A percentile compares a stretch with the other conserved stretches of the same genome.
Evolutionary conservation across 30 jellyfish, hydroid and myxozoan species (phyloP).

Genomic region (Morbakka virulenta): DNA sequence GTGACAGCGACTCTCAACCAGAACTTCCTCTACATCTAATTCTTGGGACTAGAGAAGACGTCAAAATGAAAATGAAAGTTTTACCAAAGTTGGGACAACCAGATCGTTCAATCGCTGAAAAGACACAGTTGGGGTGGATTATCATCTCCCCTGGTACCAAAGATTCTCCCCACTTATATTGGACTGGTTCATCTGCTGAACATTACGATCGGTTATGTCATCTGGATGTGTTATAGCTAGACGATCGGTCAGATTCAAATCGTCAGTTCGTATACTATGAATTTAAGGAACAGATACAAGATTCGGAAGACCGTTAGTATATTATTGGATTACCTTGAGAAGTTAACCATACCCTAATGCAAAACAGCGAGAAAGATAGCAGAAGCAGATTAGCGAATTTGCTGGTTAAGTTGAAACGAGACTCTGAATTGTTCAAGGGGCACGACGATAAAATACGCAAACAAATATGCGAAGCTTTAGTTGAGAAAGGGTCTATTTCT

Average conservation of each 20-base stretch:
- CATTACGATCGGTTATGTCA: conserved; percentile 61
- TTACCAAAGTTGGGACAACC: no score
- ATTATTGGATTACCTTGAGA: conserved; percentile 33
- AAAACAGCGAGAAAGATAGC: conserved; percentile 27
- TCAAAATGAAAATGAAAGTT: conserved; percentile 55
- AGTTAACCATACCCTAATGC: conserved; percentile 9
- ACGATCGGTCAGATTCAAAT: conserved; percentile 62
- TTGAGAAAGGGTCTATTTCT: conserved; percentile 55
- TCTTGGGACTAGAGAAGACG: conserved; percentile 47
- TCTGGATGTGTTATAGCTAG: conserved; percentile 59
- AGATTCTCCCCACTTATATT: conserved; percentile 7
- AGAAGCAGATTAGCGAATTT: conserved; percentile 28
- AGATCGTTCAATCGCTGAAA: no score
- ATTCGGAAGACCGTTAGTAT: conserved; percentile 40
- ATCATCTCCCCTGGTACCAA: conserved; percentile 67
- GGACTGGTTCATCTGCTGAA: conserved; percentile 28
- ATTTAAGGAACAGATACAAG: conserved; percentile 44
- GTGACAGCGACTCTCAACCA: conserved; percentile 30
- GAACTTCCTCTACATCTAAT: conserved; percentile 36
- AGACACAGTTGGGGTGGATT: no score
- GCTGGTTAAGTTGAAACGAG: conserved; percentile 14
- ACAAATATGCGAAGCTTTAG: conserved; percentile 53
- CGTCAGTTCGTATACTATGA: conserved; percentile 46
- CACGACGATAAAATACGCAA: conserved; percentile 40
- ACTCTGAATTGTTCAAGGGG: conserved; percentile 37